Evolutionary conservation across 2,113 vertebrate species (phyloP).

Genomic region (Tenebrosternarchus preto): DNA sequence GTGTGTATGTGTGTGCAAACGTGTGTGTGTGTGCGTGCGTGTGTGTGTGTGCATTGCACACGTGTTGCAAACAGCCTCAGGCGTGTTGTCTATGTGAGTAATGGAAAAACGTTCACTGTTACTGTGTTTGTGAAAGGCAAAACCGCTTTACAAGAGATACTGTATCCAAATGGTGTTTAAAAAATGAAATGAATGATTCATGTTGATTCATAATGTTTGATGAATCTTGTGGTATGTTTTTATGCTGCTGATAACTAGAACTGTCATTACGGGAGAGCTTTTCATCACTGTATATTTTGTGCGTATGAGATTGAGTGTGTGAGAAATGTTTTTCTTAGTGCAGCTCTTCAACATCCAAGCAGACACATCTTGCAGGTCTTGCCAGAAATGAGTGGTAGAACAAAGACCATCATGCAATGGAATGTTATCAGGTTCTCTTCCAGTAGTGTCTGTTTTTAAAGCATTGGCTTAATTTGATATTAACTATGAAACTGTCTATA

Average conservation of each 20-base stretch:
- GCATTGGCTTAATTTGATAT: background rate
- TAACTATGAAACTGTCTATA: background rate
- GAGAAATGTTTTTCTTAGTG: constrained; percentile 7
- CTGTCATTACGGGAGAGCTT: constrained; percentile 27
- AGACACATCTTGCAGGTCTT: background rate
- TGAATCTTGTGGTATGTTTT: constrained; percentile 38
- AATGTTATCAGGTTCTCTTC: background rate
- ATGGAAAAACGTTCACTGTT: constrained; percentile 18
- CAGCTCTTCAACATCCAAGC: background rate
- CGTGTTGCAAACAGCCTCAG: constrained; percentile 41
- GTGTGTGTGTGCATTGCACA: background rate
- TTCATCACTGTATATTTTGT: constrained; percentile 22
- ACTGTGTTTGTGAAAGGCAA: constrained; percentile 42
- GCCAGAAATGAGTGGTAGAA: background rate
- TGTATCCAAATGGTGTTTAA: constrained; percentile 49
- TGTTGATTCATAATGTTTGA: constrained; percentile 58
- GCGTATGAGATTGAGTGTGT: constrained; percentile 28
- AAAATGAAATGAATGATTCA: constrained; percentile 44
- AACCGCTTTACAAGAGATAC: constrained; percentile 35
- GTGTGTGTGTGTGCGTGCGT: background rate
- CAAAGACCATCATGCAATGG: background rate
- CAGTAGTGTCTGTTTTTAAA: constrained; percentile 4
- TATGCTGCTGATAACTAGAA: constrained; percentile 51
- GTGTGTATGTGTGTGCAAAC: background rate
- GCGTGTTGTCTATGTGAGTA: constrained; percentile 20